Conservation (phyloP, 2,888 invertebrate genomes). For the Cephus sareptanus region DNA sequence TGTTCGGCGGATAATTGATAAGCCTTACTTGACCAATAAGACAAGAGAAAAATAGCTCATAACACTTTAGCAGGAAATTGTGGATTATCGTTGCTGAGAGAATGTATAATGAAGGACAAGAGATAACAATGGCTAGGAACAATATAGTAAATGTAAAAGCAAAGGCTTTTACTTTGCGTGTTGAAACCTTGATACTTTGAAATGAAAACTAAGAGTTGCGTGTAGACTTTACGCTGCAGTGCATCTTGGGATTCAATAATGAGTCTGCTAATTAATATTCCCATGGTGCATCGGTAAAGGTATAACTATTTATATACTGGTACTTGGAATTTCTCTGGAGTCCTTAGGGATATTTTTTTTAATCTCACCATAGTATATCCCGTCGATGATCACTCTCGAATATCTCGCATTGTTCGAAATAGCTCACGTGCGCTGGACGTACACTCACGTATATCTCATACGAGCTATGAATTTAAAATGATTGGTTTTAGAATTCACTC, state of each 20-base stretch:
- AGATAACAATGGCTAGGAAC: background rate
- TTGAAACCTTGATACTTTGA: background rate
- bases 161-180: background rate
- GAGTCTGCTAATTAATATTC: background rate
- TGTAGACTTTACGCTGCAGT: background rate
- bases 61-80: background rate
- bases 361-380: background rate
- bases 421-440: background rate
- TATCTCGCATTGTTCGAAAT: background rate
- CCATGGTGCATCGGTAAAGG: background rate
- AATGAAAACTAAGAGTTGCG: background rate
- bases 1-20: constrained; percentile 28
- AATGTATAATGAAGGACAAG: background rate
- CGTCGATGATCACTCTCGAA: background rate
- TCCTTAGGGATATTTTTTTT: background rate
- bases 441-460: background rate
- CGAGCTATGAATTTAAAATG: background rate
- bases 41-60: background rate
- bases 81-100: background rate
- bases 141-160: background rate
- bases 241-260: background rate
- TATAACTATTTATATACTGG: background rate
- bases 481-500: background rate
- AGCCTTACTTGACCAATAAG: background rate
- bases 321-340: background rate